A percentile compares a stretch with the other conserved stretches of the same genome.
These are phyloP conservation scores for Octonoba sinensis DNA, from an alignment of 2,888 invertebrate species.

Conservation along the genomic window DNA sequence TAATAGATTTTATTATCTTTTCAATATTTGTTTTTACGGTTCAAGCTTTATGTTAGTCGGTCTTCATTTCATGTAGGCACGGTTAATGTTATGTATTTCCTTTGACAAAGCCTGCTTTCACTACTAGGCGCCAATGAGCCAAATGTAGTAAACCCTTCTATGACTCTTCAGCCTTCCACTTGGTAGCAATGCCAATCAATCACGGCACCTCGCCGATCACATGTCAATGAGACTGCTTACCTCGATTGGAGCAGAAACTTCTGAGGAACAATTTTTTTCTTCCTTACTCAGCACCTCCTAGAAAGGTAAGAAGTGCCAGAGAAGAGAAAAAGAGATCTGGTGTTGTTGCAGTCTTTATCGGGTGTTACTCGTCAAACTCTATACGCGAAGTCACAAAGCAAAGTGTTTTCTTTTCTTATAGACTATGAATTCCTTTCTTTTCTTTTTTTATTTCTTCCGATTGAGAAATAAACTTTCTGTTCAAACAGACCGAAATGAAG, in stretches of 20 bases:
- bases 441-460: slow-evolving; percentile 9
- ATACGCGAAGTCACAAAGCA: slow-evolving; percentile 31
- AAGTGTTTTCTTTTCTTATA: slow-evolving; percentile 4
- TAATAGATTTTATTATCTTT: too few relatives aligned
- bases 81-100: too few relatives aligned
- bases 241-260: slow-evolving; percentile 47
- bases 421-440: neutral
- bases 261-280: slow-evolving; percentile 26
- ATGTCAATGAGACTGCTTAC: slow-evolving; percentile 43
- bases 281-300: slow-evolving; percentile 31
- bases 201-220: slow-evolving; percentile 36
- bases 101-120: neutral
- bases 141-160: neutral
- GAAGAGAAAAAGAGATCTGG: slow-evolving; percentile 15
- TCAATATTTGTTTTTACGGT: too few relatives aligned
- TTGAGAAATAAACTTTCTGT: too few relatives aligned
- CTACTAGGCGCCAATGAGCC: neutral
- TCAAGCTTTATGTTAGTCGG: too few relatives aligned
- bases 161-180: too few relatives aligned
- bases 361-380: slow-evolving; percentile 34
- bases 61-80: too few relatives aligned
- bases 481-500: too few relatives aligned
- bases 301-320: slow-evolving; percentile 5
- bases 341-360: slow-evolving; percentile 43
- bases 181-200: slow-evolving; percentile 35